phyloP scores from a whole-genome alignment of 2,113 vertebrate genomes.

The Leucopternis melanops region DNA sequence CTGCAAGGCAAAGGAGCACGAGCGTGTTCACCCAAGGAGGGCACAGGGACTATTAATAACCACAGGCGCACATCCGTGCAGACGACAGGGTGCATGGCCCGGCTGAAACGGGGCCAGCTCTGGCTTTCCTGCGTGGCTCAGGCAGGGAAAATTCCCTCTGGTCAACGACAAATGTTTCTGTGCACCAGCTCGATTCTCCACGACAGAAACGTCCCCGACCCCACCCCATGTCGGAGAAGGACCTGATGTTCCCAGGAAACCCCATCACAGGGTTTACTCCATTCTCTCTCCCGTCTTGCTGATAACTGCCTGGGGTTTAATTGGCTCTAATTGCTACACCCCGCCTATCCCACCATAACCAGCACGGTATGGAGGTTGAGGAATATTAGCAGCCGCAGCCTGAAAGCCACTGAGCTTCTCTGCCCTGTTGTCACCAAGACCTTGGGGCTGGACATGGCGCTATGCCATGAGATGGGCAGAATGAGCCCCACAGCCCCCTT shows the following conservation, averaged over 20 bases:
- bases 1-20: background rate
- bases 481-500: background rate
- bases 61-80: rapidly evolving
- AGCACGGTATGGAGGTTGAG: rapidly evolving
- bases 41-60: background rate
- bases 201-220: background rate
- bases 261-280: background rate
- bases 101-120: background rate
- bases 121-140: background rate
- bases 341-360: background rate
- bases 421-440: rapidly evolving
- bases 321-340: background rate
- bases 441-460: rapidly evolving
- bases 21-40: background rate
- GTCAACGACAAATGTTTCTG: rapidly evolving
- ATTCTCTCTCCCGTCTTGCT: background rate
- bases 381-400: background rate
- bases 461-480: rapidly evolving
- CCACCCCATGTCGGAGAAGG: rapidly evolving
- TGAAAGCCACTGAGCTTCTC: background rate
- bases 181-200: background rate
- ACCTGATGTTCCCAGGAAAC: background rate
- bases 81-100: background rate
- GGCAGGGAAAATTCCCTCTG: background rate
- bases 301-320: background rate